These are phyloP conservation scores for Crocallis elinguaria DNA, from an alignment of 2,888 invertebrate species.

Conservation along the genomic window DNA sequence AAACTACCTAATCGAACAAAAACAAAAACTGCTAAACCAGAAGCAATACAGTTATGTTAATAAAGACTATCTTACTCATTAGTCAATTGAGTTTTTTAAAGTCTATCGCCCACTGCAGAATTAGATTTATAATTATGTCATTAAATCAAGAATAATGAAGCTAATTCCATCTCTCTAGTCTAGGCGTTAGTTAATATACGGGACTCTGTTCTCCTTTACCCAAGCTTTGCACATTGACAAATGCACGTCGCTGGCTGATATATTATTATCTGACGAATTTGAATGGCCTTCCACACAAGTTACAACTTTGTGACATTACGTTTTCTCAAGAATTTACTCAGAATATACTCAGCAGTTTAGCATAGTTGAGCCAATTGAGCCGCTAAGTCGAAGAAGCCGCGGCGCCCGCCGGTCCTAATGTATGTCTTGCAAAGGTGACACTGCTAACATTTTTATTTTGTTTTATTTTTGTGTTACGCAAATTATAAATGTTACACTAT, in stretches of 20 bases:
- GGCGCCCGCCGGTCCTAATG: too few relatives aligned
- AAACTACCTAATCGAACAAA: neutral
- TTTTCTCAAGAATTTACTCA: too few relatives aligned
- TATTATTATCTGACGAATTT: too few relatives aligned
- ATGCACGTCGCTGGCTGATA: neutral
- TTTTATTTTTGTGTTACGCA: too few relatives aligned
- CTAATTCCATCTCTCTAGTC: slow-evolving; percentile 2
- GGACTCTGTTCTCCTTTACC: neutral
- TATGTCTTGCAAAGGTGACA: too few relatives aligned
- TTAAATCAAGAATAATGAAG: slow-evolving; percentile 13
- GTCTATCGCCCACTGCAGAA: slow-evolving; percentile 10
- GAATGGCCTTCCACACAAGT: too few relatives aligned
- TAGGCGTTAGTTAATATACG: slow-evolving; percentile 13
- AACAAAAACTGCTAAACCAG: neutral
- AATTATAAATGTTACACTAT: too few relatives aligned
- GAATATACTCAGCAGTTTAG: too few relatives aligned
- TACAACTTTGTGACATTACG: neutral
- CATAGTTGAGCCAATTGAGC: too few relatives aligned
- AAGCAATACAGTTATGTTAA: slow-evolving; percentile 4
- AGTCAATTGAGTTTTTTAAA: slow-evolving; percentile 23
- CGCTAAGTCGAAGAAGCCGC: too few relatives aligned
- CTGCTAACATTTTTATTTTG: too few relatives aligned
- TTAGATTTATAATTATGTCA: slow-evolving; percentile 10
- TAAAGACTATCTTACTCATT: slow-evolving; percentile 8
- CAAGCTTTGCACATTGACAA: neutral